Evolutionary conservation across 2,888 invertebrate genomes (phyloP), one percentile per base, ranked within the genome.

Genomic region (Cryptocheilus praepositus): DNA sequence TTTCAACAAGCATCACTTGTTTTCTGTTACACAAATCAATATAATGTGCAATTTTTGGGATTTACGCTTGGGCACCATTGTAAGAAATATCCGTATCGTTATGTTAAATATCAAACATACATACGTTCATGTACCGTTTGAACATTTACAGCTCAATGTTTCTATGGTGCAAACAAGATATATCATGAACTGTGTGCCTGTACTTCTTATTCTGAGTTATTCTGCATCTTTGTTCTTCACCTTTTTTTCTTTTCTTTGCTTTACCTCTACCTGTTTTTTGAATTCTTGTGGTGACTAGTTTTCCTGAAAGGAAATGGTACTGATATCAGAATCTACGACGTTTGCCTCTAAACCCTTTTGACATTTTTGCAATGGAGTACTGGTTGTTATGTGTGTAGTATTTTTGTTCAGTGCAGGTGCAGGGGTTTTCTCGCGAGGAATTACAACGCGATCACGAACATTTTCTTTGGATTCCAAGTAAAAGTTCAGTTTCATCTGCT

Each of bases 201-300:
- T 51, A 13, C 22, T 22, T 43, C 16, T 36, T 8, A 28, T 28
- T 36, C 4, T 8, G n/a, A 25, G 21, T 15, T 11, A 36, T 7
- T 22, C 16, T 0, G 18, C 21, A 15, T 13, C 15, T 28, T 7
- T 11, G 36, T 77, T 64, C 18, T 57, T 64, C 2, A 69, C 16
- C 55, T 67, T 71, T 11, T 22, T 65, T 11, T 71, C 70, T 60
- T 44, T 77, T 0, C 60, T 53, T 70, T 1, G 61, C 11, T 4
- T 0, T 59, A n/a, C n/a, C 52, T 67, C 19, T 18, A 2, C 19
- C 44, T 52, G 2, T 43, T 15, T 11, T 43, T 28, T 18, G 57
- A 52, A 11, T 54, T 43, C 4, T 55, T 36, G 22, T 55, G 15
- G 18, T n/a, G n/a, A n/a, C n/a, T n/a, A 28, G 18, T 7, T 18